phyloP scores from a whole-genome alignment of 1,140 invertebrate species.

The Drosophila ogumai region DNA sequence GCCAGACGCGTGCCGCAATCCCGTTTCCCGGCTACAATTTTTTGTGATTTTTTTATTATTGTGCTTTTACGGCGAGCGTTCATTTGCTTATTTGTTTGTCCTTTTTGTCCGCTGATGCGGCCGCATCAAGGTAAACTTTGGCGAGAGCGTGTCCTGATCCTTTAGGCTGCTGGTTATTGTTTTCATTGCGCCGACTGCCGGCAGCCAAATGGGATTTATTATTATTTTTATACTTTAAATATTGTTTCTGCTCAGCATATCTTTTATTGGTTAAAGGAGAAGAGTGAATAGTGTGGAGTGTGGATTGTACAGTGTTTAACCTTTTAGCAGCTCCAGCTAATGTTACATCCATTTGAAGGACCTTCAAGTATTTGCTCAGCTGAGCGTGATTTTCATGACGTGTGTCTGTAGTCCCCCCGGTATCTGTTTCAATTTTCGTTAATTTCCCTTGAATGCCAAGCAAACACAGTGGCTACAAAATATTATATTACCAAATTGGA shows the following conservation, averaged over 20 bases:
- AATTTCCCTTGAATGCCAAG: slow-evolving; percentile 58
- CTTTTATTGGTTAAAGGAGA: slow-evolving; percentile 41
- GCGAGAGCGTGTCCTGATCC: slow-evolving; percentile 40
- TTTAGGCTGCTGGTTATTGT: slow-evolving; percentile 62
- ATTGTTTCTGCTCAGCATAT: slow-evolving; percentile 53
- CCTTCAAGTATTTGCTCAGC: slow-evolving; percentile 76
- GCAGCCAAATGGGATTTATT: slow-evolving; percentile 78
- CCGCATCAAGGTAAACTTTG: slow-evolving; percentile 82
- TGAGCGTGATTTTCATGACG: slow-evolving; percentile 51
- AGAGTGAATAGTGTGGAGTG: not conserved
- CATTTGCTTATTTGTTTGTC: slow-evolving; percentile 83
- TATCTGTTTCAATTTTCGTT: slow-evolving; percentile 67
- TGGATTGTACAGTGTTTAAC: slow-evolving; percentile 29
- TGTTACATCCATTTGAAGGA: slow-evolving; percentile 62
- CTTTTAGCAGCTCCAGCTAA: slow-evolving; percentile 78
- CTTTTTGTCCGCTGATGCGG: slow-evolving; percentile 68
- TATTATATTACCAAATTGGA: slow-evolving; percentile 63
- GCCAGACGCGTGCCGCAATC: slow-evolving; percentile 76
- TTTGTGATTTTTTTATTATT: slow-evolving; percentile 55
- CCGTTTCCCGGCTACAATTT: slow-evolving; percentile 33
- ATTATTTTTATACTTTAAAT: slow-evolving; percentile 80
- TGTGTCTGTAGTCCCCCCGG: slow-evolving; percentile 19
- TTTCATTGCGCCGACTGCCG: slow-evolving; percentile 68
- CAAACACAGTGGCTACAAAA: slow-evolving; percentile 65
- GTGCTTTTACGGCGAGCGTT: slow-evolving; percentile 78